phyloP scores from a whole-genome alignment of 2,888 invertebrate genomes.

The Chloroclysta siterata region DNA sequence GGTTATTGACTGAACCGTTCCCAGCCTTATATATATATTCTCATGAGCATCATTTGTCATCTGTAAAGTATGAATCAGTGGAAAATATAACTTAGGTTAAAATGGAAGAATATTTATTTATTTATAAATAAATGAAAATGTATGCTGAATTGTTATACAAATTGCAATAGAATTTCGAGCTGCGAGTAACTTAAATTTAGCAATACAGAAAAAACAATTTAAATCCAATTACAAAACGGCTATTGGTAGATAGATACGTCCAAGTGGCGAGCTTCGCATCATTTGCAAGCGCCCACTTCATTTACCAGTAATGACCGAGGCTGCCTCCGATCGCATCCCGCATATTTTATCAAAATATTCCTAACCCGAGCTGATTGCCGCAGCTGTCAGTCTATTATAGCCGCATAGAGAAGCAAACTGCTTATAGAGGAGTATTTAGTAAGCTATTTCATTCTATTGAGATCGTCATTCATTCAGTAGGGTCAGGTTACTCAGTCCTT shows the following conservation, averaged over 20 bases:
- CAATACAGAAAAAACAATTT: too few species aligned
- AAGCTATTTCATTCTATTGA: neutral
- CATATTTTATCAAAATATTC: slow-evolving; percentile 56
- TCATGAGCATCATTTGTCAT: too few species aligned
- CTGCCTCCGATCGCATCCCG: slow-evolving; percentile 50
- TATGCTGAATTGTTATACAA: too few species aligned
- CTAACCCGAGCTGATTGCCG: slow-evolving; percentile 13
- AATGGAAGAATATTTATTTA: too few species aligned
- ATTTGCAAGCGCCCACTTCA: slow-evolving; percentile 62
- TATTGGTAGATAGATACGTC: slow-evolving; percentile 1
- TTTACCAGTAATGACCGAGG: slow-evolving; percentile 60
- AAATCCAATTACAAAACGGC: neutral
- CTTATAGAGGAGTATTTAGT: neutral
- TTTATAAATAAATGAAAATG: too few species aligned
- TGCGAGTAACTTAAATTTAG: too few species aligned
- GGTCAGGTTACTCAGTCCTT: neutral
- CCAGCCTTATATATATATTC: too few species aligned
- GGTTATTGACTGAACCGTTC: too few species aligned
- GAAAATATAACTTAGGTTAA: too few species aligned
- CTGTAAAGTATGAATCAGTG: too few species aligned
- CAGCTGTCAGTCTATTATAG: slow-evolving; percentile 36
- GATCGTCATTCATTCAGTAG: neutral
- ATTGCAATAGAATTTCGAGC: too few species aligned
- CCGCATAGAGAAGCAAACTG: slow-evolving; percentile 26
- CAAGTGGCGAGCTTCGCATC: slow-evolving; percentile 50